phyloP scores from a whole-genome alignment of 2,113 vertebrate genomes.

The Nothobranchius furzeri region DNA sequence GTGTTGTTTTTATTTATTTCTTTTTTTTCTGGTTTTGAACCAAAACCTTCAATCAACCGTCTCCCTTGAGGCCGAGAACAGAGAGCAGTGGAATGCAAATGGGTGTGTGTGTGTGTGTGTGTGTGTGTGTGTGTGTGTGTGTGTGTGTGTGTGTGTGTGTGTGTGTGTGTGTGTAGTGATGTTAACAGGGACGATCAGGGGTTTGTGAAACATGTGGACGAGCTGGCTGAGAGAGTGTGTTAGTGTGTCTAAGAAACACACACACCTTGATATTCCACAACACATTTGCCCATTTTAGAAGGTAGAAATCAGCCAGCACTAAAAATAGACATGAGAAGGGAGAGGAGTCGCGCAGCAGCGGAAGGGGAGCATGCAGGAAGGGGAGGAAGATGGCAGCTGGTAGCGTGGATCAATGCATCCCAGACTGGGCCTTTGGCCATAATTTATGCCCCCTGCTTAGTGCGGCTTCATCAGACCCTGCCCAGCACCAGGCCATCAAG shows the following conservation, averaged over 20 bases:
- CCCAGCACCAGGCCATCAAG: slow-evolving; percentile 53
- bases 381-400: slow-evolving; percentile 77
- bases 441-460: slow-evolving; percentile 37
- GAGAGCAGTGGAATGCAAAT: slow-evolving; percentile 59
- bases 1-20: slow-evolving; percentile 20
- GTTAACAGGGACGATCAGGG: slow-evolving; percentile 22
- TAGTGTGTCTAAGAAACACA: slow-evolving; percentile 42
- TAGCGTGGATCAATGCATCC: slow-evolving; percentile 70
- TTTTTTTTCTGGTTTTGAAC: slow-evolving; percentile 49
- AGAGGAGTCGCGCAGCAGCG: slow-evolving; percentile 68
- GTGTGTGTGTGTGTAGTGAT: slow-evolving; percentile 47
- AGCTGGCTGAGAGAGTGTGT: slow-evolving; percentile 29
- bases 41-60: slow-evolving; percentile 64
- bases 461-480: slow-evolving; percentile 48
- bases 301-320: slow-evolving; percentile 80
- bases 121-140: slow-evolving; percentile 55
- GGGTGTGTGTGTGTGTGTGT: slow-evolving; percentile 20
- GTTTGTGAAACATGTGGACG: slow-evolving; percentile 37
- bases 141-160: slow-evolving; percentile 32
- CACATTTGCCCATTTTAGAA: slow-evolving; percentile 78
- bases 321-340: slow-evolving; percentile 80
- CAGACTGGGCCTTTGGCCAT: slow-evolving; percentile 70
- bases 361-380: slow-evolving; percentile 71
- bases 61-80: slow-evolving; percentile 48
- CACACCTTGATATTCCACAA: slow-evolving; percentile 71